phyloP scores from a whole-genome alignment of 2,797 vertebrate species.

The Cheirogaleus major region DNA sequence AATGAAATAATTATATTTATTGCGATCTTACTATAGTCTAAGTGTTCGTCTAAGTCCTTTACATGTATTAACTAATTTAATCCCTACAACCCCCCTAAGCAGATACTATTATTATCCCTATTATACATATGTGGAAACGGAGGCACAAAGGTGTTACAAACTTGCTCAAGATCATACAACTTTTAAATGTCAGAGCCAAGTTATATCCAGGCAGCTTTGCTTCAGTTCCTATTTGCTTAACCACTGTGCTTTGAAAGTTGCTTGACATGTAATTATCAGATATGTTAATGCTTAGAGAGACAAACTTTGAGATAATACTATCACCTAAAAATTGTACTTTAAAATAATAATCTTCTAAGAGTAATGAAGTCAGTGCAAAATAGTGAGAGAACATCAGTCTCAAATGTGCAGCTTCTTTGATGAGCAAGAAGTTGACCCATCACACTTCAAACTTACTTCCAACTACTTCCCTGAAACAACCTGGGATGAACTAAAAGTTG shows the following conservation, averaged over 20 bases:
- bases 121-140: neutral
- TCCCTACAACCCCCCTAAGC: neutral
- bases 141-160: neutral
- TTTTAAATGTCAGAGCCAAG: neutral
- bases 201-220: neutral
- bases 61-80: neutral
- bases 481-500: slow-evolving; percentile 14
- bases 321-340: neutral
- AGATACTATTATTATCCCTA: neutral
- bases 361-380: slow-evolving; percentile 21
- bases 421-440: neutral
- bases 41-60: neutral
- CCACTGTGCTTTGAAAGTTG: neutral
- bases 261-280: neutral
- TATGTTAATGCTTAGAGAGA: neutral
- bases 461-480: neutral
- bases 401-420: neutral
- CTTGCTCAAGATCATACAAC: neutral
- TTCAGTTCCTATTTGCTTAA: neutral
- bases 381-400: neutral
- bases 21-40: neutral
- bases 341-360: slow-evolving; percentile 38
- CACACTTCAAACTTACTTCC: neutral
- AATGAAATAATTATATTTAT: neutral
- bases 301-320: neutral